phyloP scores from a whole-genome alignment of 2,113 vertebrate species.

The Sturnus vulgaris region DNA sequence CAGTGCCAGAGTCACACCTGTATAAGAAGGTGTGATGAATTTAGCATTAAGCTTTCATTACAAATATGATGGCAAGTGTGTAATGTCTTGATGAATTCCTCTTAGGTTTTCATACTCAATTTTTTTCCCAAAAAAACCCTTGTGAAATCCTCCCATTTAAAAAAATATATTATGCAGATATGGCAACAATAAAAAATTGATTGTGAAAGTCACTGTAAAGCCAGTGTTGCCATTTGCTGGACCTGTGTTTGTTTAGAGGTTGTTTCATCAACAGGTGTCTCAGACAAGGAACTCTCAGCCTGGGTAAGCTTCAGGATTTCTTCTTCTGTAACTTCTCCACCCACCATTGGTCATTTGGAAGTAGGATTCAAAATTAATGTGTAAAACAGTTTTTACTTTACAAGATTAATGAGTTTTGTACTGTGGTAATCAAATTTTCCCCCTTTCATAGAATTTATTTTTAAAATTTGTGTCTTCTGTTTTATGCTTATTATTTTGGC shows the following conservation, averaged over 20 bases:
- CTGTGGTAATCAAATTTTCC: not conserved
- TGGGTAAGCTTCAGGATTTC: not conserved
- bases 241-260: not conserved
- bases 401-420: not conserved
- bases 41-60: not conserved
- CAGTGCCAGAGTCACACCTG: not conserved
- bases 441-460: not conserved
- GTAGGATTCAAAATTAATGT: not conserved
- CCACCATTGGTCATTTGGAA: not conserved
- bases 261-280: not conserved
- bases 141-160: not conserved
- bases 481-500: not conserved
- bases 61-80: not conserved
- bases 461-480: not conserved
- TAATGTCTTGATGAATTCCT: not conserved
- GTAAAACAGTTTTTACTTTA: not conserved
- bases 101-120: not conserved
- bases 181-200: too few species aligned
- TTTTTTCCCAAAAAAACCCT: not conserved
- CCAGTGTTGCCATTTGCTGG: not conserved
- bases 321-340: not conserved
- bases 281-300: not conserved
- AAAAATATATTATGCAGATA: fast-evolving
- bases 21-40: not conserved
- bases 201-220: not conserved